Evolutionary conservation across 2,797 vertebrate genomes (phyloP), one percentile per base, ranked within the genome.

Genomic region (Anisognathus igniventris): DNA sequence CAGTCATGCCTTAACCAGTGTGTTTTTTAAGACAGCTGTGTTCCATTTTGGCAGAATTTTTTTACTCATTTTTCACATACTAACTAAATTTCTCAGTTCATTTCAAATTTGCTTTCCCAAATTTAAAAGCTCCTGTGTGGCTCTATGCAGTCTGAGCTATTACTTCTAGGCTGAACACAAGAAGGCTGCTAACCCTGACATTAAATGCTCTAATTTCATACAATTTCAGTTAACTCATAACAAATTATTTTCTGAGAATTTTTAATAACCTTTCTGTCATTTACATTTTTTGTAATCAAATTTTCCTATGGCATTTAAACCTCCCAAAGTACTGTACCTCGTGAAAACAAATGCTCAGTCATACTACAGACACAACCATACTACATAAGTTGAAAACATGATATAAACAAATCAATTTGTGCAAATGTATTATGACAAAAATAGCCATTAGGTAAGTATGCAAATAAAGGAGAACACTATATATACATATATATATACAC

Each of bases 1-100:
- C 92, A 93, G 71, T 88, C 86, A 88, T 86, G 86, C 74, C 72
- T 92, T 92, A 92, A 92, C 7, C n/a, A 79, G 28, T 48, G 33
- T 54, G 51, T 24, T 87, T 94, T 86, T 94, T 18, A 74, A 92
- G 88, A 66, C 47, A 57, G 25, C 33, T 85, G n/a, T 73, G 45
- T 65, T 87, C n/a, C 67, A 86, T 67, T 92, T 74, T 88, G 73
- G 50, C 39, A 93, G 39, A 83, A 65, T 83, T 79, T 82, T 85
- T 40, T 58, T 64, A 65, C 58, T 65, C 17, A 10, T 88, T 91
- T 92, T 94, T 87, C 65, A 74, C 42, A 25, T 54, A 53, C 67
- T 67, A 64, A 47, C 21, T 47, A 50, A 35, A 85, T 80, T 76
- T 74, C 64, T 87, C 74, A 71, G 30, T 53, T 35, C 42, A 71